phyloP scores from a whole-genome alignment of 2,888 invertebrate genomes.

The Liopterus haemorrhoidalis region DNA sequence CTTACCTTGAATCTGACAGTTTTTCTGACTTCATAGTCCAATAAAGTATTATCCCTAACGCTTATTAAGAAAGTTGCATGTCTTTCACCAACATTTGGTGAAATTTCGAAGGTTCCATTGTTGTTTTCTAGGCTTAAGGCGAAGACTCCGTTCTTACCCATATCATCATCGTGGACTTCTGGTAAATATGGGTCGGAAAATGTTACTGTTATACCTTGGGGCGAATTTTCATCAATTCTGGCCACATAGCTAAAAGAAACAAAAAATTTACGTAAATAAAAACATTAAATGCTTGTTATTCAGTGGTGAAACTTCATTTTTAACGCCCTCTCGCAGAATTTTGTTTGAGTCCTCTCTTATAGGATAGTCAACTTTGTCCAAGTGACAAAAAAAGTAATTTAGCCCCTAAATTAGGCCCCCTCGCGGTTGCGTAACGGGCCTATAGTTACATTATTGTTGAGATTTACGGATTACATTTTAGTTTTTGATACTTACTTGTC shows the following conservation, averaged over 20 bases:
- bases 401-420: too few relatives aligned
- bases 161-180: conserved; percentile 68
- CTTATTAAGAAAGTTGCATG: conserved; percentile 72
- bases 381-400: too few relatives aligned
- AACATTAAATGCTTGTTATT: too few relatives aligned
- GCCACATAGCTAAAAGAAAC: conserved; percentile 52
- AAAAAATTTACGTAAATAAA: too few relatives aligned
- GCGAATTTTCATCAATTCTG: conserved; percentile 73
- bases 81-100: conserved; percentile 75
- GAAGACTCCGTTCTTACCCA: conserved; percentile 79
- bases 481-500: conserved; percentile 18
- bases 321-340: too few relatives aligned
- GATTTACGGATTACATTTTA: too few relatives aligned
- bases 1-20: conserved; percentile 68
- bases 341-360: too few relatives aligned
- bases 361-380: too few relatives aligned
- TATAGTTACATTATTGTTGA: too few relatives aligned
- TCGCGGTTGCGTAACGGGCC: too few relatives aligned
- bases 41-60: conserved; percentile 71
- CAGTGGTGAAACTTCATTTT: too few relatives aligned
- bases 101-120: conserved; percentile 84
- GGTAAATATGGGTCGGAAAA: conserved; percentile 68
- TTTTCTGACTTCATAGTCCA: conserved; percentile 79
- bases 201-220: conserved; percentile 68
- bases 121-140: conserved; percentile 70